A percentile compares a stretch with the other conserved stretches of the same genome.
These are phyloP conservation scores for Halcyon badia DNA, from an alignment of 2,797 vertebrate genomes.

Conservation along the genomic window DNA sequence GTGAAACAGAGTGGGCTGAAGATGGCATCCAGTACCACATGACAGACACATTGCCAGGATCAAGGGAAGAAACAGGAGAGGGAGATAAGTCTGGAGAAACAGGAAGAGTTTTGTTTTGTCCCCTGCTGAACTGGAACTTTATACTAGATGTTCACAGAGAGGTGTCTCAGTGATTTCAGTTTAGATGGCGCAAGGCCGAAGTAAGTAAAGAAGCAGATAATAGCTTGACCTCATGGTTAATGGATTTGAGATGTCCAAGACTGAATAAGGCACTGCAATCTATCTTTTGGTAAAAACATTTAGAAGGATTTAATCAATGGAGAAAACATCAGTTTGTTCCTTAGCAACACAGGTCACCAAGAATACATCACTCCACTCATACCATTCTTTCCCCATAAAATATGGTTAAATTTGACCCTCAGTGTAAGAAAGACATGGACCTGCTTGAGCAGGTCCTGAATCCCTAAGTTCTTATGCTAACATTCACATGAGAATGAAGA, in stretches of 20 bases:
- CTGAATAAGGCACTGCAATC: neutral
- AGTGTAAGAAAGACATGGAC: neutral
- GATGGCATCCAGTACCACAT: neutral
- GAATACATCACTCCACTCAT: neutral
- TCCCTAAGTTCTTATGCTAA: neutral
- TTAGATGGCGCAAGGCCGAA: neutral
- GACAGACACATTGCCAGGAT: neutral
- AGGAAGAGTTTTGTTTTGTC: neutral
- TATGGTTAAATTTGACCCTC: neutral
- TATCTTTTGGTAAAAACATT: conserved; percentile 4
- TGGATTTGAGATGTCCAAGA: neutral
- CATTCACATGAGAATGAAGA: neutral
- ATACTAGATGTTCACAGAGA: neutral
- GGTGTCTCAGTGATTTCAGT: neutral
- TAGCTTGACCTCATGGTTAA: neutral
- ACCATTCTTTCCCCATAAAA: neutral
- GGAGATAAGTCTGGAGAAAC: neutral
- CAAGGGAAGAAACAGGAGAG: neutral
- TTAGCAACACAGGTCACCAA: conserved; percentile 40
- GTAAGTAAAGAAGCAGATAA: neutral
- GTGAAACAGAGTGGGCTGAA: neutral
- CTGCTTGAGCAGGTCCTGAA: rapidly evolving
- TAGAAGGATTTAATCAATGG: conserved; percentile 24
- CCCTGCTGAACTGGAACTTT: neutral
- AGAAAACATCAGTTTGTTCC: conserved; percentile 13